Evolutionary conservation across 2,113 vertebrate genomes (phyloP).

Genomic region (Thamnaconus septentrionalis): DNA sequence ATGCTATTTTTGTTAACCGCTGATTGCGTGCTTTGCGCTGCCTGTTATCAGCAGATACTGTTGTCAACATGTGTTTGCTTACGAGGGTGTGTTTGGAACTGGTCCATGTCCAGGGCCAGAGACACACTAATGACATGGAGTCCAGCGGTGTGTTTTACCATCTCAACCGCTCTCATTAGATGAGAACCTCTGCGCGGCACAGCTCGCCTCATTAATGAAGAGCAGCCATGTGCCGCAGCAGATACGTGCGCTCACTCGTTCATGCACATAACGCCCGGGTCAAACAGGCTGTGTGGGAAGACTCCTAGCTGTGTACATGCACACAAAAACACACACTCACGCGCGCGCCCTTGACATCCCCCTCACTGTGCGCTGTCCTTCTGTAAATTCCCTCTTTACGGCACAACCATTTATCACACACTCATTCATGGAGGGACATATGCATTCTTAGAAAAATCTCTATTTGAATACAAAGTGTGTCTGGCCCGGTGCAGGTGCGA

Average conservation of each 20-base stretch:
- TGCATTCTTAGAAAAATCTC: constrained; percentile 52
- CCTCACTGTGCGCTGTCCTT: constrained; percentile 55
- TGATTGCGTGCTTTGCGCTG: no score
- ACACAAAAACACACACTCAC: constrained; percentile 24
- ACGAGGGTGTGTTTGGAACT: constrained; percentile 50
- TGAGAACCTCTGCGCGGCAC: constrained; percentile 86
- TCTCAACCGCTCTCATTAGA: constrained; percentile 98
- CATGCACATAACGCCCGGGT: constrained; percentile 68
- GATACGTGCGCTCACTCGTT: constrained; percentile 59
- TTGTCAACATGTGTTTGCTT: constrained; percentile 45
- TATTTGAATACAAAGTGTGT: constrained; percentile 59
- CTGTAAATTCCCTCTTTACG: constrained; percentile 51
- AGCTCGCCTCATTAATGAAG: constrained; percentile 92
- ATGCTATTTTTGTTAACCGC: neutral
- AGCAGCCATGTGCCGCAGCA: constrained; percentile 93
- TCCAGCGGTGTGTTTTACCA: constrained; percentile 82
- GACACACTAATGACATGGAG: constrained; percentile 70
- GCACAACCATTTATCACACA: constrained; percentile 23
- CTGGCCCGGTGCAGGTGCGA: constrained; percentile 33
- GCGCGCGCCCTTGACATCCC: constrained; percentile 36
- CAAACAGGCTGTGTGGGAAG: constrained; percentile 71
- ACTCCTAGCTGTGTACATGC: constrained; percentile 48
- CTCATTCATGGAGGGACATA: constrained; percentile 52
- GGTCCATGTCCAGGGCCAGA: constrained; percentile 58
- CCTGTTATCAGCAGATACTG: constrained; percentile 18